A percentile compares a stretch with the other conserved stretches of the same genome.
phyloP scores from a whole-genome alignment of 2,888 invertebrate genomes.

The Zhengitettix transpicula region DNA sequence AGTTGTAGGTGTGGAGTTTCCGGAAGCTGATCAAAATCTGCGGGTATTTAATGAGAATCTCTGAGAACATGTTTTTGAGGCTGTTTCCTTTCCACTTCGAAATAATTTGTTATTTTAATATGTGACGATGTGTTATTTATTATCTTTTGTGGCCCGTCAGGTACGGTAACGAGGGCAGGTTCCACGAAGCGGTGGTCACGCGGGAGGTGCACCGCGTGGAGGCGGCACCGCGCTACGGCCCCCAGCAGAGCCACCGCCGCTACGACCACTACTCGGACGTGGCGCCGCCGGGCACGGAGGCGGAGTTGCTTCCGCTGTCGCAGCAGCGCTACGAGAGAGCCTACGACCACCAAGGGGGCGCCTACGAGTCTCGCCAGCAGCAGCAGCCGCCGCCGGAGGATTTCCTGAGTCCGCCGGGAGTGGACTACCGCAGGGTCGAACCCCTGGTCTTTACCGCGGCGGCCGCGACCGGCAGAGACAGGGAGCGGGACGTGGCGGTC shows the following conservation, averaged over 20 bases:
- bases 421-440: conserved; percentile 2
- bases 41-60: no score
- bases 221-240: neutral
- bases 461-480: conserved; percentile 1
- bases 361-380: conserved; percentile 1
- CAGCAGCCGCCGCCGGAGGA: no score
- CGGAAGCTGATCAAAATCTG: no score
- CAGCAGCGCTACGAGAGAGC: conserved; percentile 3
- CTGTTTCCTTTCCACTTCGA: no score
- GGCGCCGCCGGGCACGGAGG: conserved; percentile 10
- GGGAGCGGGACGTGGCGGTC: neutral
- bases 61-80: no score
- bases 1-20: no score
- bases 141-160: no score
- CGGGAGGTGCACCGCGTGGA: conserved; percentile 7
- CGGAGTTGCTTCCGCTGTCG: conserved; percentile 9
- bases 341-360: neutral
- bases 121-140: no score
- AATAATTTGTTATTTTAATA: no score
- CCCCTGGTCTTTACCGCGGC: neutral
- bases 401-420: conserved; percentile 7
- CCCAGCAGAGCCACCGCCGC: conserved; percentile 1
- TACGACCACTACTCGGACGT: conserved; percentile 6
- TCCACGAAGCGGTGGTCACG: neutral
- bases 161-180: neutral